Base-by-base conservation (phyloP, 2,113 vertebrate species). In the Paralichthys olivaceus region DNA sequence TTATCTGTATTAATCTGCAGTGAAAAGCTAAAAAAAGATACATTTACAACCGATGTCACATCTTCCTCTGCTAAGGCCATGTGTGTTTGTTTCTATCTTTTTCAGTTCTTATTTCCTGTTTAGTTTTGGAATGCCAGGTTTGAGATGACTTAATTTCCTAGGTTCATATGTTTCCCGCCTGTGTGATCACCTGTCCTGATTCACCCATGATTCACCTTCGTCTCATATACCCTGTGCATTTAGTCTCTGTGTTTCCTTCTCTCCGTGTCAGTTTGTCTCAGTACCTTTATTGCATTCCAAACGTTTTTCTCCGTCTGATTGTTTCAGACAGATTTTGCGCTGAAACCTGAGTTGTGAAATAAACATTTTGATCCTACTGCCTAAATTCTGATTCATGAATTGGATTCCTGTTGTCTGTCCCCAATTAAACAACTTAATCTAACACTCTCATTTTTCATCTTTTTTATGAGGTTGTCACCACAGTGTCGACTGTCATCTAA, bases 391-490 rank as follows among this genome's bases (percentile, higher is more conserved):
- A 53, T 9, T 53, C n/a, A 2, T 17, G 7, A 13, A 47, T 40
- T 40, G 9, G 37, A 40, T n/a, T 19, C 15, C 17, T 43, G 9
- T 43, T 19, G 2, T 59, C 29, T 34, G 19, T 34, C 19, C 26
- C 14, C 17, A 59, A 14, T 20, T 29, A 59, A 26, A 34, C 19
- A n/a, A 12, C 20, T 77, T 53, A 26, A 73, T 73, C 59, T 5
- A 47, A 66, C 22, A 53, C 54, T 53, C n/a, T 77, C 51, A 70
- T 64, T 71, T 84, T 71, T n/a, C 51, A 86, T 89, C 69, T 65
- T 40, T 76, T 87, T 88, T 75, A 79, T 74, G 57, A 73, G 54
- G 28, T 29, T 80, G 54, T 64, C 55, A 37, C 40, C 57, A 43
- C 8, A 12, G 61, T 65, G 54, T 77, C 69, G 65, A 7, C 49